Base-by-base conservation (phyloP, 1,140 invertebrate species). In the Amyelois transitella region DNA sequence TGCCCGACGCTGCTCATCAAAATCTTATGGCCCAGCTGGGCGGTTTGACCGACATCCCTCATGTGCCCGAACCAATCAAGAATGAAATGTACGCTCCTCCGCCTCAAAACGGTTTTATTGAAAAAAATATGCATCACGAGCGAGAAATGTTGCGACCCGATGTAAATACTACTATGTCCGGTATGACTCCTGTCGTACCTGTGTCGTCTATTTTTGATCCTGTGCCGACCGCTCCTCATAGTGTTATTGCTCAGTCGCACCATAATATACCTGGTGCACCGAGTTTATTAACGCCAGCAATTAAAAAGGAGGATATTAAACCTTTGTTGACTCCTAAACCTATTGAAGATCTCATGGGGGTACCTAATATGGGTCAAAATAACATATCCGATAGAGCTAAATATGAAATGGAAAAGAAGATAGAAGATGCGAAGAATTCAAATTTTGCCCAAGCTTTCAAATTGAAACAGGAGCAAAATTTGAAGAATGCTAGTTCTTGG, bases 401-500 rank as follows among this genome's bases (percentile, higher is more conserved):
- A 60, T 87, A 88, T 58, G 85, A 88, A 73, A 89, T 90, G 69
- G 88, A 90, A 60, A 81, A 80, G 49, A 84, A 86, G 61, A 63
- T 77, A 28, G 81, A 80, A 38, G 82, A 87, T 0, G 82, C 89
- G 5, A 87, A 90, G 14, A 92, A 90, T 38, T 83, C 90, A 12
- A 91, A 91, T 75, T 92, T 92, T 76, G 91, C 89, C 21, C 92
- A 92, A 67, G 90, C 91, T 18, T 93, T 93, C 59, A 93, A 93
- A 69, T 77, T 83, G 66, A 93, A 91, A 80, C 91, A 91, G 53
- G 93, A 94, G 60, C 91, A 92, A 60, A 94, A 95, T 81, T 89
- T 96, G 18, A 97, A 97, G 76, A 98, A 97, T 82, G 94, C 95
- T 14, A 96, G 93, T 54, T 97, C 96, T 0, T 98, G 97, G 97